Evolutionary conservation across 2,888 invertebrate species (phyloP), one percentile per base, ranked within the genome.

Genomic region (Drosophila lacicola): DNA sequence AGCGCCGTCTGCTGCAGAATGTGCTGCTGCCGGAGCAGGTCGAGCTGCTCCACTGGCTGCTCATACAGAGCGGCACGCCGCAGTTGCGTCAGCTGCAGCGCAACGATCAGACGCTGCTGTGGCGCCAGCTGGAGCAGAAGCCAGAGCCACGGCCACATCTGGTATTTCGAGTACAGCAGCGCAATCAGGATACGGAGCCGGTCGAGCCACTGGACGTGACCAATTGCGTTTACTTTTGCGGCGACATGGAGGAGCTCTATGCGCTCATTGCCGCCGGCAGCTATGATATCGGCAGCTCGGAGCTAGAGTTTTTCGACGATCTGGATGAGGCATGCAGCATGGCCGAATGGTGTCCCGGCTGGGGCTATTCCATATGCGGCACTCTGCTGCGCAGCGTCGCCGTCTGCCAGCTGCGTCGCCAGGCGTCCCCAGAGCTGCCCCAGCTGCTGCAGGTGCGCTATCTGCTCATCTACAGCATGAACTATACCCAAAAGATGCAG

Each of bases 11-110:
- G 29, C 5, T 54, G 14, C 39, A 47, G 21, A 36, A 47, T 9
- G 4, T 37, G 1, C 17, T 53, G 33, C 49, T 69, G 2, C 13
- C 46, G 19, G 58, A 56, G 4, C 67, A 67, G 36, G 10, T 56
- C 11, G 37, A 44, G 13, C 46, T 72, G 37, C 14, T 74, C 8
- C 51, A 74, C 21, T 74, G 74, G 74, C 36, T 74, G 56, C 45
- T 74, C 11, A 25, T 64, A 0, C n/a, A 64, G 17, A 72, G 68
- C 57, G 9, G 25, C 1, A 61, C 56, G 11, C 67, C 73, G 4
- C 41, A 17, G 4, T 11, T 74, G 17, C 45, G 54, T 0, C 34
- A 50, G 9, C 9, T 73, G 50, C 41, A 9, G 2, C 21, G 36
- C 8, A n/a, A 44, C 9, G 60, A 72, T 2, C 57, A 60, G n/a